Evolutionary conservation across 1,140 invertebrate species (phyloP).

Genomic region (Pseudomyrmex dendroicus): DNA sequence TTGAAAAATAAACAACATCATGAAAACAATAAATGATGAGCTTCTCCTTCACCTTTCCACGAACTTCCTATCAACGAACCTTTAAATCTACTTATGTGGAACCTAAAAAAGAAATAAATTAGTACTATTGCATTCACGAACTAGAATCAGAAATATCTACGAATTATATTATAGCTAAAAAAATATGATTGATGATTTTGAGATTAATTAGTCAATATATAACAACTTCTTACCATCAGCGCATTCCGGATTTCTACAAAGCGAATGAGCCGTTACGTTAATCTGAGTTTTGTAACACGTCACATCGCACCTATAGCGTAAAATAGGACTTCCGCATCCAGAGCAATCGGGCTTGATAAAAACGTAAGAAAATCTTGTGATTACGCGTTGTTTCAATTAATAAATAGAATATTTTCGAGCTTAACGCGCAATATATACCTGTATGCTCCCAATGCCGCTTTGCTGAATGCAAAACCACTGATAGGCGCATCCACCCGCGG

Average conservation of each 20-base stretch:
- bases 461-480: constrained; percentile 73
- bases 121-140: neutral
- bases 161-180: neutral
- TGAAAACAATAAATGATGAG: neutral
- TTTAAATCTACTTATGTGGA: neutral
- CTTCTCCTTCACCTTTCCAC: neutral
- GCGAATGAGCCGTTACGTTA: constrained; percentile 8
- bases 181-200: neutral
- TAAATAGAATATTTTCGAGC: neutral
- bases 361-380: neutral
- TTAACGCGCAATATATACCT: constrained; percentile 10
- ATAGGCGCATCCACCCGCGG: constrained; percentile 58
- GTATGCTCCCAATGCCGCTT: neutral
- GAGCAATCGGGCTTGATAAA: constrained; percentile 72
- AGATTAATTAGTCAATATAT: neutral
- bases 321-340: constrained; percentile 69
- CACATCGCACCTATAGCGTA: constrained; percentile 42
- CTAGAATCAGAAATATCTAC: neutral
- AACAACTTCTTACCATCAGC: constrained; percentile 60
- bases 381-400: neutral
- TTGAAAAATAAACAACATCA: constrained; percentile 6
- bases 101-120: constrained; percentile 14
- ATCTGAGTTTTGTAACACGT: constrained; percentile 36
- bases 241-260: constrained; percentile 43
- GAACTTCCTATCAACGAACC: neutral